Evolutionary conservation across 2,888 invertebrate species (phyloP), one percentile per base, ranked within the genome.

Genomic region (Heteromyza rotundicornis): DNA sequence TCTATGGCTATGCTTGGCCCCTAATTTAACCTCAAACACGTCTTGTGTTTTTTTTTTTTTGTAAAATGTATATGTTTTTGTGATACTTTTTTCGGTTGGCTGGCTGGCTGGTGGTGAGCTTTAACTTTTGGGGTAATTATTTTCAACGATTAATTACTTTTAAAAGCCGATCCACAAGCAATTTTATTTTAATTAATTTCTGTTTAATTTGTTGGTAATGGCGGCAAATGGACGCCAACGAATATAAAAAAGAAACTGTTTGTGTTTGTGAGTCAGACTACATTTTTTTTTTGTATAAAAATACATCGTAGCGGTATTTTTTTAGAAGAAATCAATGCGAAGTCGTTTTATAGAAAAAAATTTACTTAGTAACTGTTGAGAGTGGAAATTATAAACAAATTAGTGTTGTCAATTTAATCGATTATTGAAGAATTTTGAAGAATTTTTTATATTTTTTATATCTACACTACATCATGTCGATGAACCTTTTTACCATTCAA

Each of bases 101-200:
- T 27, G 27, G 10, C 27, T 27, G 27, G 7, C 27, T 27, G 27
- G 27, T 10, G 27, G 64, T 75, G 69, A 68, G 70, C 74, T 72
- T 72, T 72, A 75, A 77, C 73, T 68, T 74, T 63, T 68, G 67
- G 59, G 70, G 70, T 76, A 77, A 79, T 78, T 80, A 80, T 76
- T 77, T 79, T 71, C 72, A 69, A 70, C 72, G 73, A 76, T 78
- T 78, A 78, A 79, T 78, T 73, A 68, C 68, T 62, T 62, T 66
- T 64, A 61, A n/a, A n/a, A 57, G 64, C 66, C 66, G 68, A 70
- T 68, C 70, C 68, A n/a, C n/a, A 62, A 67, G 64, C 68, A 64
- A 67, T 67, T 66, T 66, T 60, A 60, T 64, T 69, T 67, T 64
- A 67, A 69, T 68, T 68, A 67, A 67, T 66, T 68, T 56, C n/a